Evolutionary conservation across 2,113 vertebrate species (phyloP).

Genomic region (Alces alces): DNA sequence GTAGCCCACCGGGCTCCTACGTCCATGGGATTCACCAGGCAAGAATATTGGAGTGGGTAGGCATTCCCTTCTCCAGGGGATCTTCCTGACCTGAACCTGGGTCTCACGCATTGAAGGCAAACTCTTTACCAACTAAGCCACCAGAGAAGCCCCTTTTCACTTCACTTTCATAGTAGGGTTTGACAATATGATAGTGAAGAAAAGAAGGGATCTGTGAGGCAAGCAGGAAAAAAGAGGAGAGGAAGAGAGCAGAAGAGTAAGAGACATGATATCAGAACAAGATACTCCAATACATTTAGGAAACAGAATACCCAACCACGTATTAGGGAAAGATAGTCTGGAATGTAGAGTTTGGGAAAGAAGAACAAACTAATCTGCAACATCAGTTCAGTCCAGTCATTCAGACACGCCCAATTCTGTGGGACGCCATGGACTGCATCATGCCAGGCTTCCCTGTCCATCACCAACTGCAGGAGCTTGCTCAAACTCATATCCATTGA

Average conservation of each 20-base stretch:
- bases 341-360: not conserved
- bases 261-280: not conserved
- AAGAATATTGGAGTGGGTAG: not conserved
- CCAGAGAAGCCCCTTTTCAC: not conserved
- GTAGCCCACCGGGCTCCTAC: not conserved
- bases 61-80: not conserved
- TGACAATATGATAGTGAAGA: not conserved
- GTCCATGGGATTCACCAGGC: not conserved
- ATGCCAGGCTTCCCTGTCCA: not conserved
- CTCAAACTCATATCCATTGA: too few relatives aligned
- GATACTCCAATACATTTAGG: not conserved
- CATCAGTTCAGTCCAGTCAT: not conserved
- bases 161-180: not conserved
- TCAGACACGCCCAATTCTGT: not conserved
- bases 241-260: not conserved
- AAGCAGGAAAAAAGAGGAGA: not conserved
- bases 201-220: not conserved
- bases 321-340: not conserved
- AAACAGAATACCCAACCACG: not conserved
- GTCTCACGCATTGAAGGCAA: not conserved
- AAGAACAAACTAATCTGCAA: not conserved
- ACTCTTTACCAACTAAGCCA: not conserved
- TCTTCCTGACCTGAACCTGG: not conserved
- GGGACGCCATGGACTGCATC: accelerated
- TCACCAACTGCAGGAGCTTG: not conserved